Base-by-base conservation (phyloP, 2,888 invertebrate species). In the Archips crataeganus region DNA sequence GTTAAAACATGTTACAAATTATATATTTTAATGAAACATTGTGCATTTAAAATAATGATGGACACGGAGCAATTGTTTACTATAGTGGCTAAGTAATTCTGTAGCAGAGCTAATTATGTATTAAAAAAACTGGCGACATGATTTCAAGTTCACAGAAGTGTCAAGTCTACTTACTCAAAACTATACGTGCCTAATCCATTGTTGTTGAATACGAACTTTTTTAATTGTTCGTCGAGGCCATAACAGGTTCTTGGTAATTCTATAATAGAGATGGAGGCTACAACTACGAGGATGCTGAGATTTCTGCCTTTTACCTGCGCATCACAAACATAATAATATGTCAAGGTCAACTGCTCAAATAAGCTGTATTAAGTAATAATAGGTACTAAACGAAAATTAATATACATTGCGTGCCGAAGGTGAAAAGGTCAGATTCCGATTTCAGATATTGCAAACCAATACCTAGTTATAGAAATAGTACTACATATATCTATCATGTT, bases 151-250 rank as follows among this genome's bases (percentile, higher is more conserved):
- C 23, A 32, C 8, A 49, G 59, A 60, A 45, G 47, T 60, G 57
- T 32, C 11, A 57, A 78, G 73, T 62, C 76, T 77, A 89, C 93
- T 92, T 86, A 94, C 94, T 93, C 93, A 78, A 93, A 94, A 81
- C 93, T 94, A 77, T 94, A 94, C 67, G 87, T 79, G 74, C 93
- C 93, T 45, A 87, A 76, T 77, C 91, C 94, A 84, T 93, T 92
- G 80, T 87, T 91, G 82, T 92, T 93, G 81, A 85, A 90, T 62
- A 83, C 80, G 75, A 83, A 82, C 78, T 88, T 92, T 82, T 86
- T 88, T 71, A 91, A 88, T 80, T 86, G 85, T 73, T 80, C 85
- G 62, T 80, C 86, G 78, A 85, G 84, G 84, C 86, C 82, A 73
- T 68, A 39, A 67, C 69, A 75, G 64, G 79, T 79, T 76, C 78